A percentile compares a stretch with the other conserved stretches of the same genome.
Evolutionary conservation across 1,140 invertebrate species (phyloP).

Genomic region (Euwallacea similis): DNA sequence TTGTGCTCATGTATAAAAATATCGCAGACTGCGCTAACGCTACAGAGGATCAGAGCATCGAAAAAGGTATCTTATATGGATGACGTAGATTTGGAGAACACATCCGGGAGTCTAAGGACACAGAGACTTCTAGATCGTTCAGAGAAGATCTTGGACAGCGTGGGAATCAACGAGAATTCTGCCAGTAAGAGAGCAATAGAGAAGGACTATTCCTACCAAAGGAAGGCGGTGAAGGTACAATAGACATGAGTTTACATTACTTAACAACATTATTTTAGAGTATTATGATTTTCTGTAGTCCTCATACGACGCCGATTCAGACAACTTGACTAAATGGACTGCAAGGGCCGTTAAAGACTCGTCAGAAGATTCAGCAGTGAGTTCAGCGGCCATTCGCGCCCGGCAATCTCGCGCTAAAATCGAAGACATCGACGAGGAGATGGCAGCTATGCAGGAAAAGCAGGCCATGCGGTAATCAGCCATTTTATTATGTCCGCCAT

Average conservation of each 20-base stretch:
- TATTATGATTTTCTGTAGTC: conserved; percentile 39
- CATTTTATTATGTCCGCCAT: neutral
- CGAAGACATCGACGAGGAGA: conserved; percentile 64
- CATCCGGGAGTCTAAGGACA: conserved; percentile 58
- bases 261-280: neutral
- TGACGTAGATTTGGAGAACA: conserved; percentile 61
- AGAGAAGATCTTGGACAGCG: conserved; percentile 62
- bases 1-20: neutral
- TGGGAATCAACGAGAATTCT: conserved; percentile 56
- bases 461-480: conserved; percentile 51
- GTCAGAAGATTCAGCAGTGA: conserved; percentile 53
- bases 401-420: conserved; percentile 57
- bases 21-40: conserved; percentile 47
- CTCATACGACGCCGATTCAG: conserved; percentile 50
- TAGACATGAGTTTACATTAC: neutral
- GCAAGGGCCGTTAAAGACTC: conserved; percentile 51
- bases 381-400: conserved; percentile 47
- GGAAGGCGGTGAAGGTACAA: conserved; percentile 55
- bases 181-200: conserved; percentile 52
- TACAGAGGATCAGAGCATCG: conserved; percentile 56
- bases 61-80: conserved; percentile 60
- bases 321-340: conserved; percentile 59
- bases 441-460: conserved; percentile 60
- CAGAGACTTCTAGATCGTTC: conserved; percentile 57
- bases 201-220: conserved; percentile 50